Conservation (phyloP, 2,888 invertebrate genomes). For the Carcina quercana region DNA sequence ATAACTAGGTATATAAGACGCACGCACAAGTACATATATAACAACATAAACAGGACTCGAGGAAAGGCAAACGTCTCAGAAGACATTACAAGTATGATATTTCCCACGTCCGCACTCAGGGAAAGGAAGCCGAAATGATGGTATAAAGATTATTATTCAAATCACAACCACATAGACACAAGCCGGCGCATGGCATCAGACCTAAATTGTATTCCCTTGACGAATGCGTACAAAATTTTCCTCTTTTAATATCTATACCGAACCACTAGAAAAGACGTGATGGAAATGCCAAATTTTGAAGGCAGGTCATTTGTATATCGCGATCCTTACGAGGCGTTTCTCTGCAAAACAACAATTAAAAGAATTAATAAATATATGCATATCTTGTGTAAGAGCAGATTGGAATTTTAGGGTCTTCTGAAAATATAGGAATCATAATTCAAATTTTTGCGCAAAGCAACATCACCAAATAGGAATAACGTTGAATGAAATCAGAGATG, state of each 20-base stretch:
- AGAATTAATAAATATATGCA: too few relatives aligned
- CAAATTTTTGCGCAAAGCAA: conserved; percentile 1
- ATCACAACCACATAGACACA: conserved; percentile 56
- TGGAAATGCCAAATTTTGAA: conserved; percentile 15
- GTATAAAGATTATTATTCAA: conserved; percentile 70
- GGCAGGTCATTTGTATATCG: too few relatives aligned
- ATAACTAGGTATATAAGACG: conserved; percentile 2
- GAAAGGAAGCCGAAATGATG: conserved; percentile 69
- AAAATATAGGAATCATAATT: too few relatives aligned
- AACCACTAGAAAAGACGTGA: conserved; percentile 12
- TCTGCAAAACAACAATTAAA: too few relatives aligned
- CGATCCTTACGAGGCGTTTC: too few relatives aligned
- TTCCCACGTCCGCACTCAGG: conserved; percentile 63
- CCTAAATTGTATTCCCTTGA: conserved; percentile 65
- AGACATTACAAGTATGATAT: conserved; percentile 58
- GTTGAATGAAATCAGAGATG: not conserved
- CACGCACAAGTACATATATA: conserved; percentile 1
- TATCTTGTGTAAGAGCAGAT: too few relatives aligned
- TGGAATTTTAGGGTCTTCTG: too few relatives aligned
- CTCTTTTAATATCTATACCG: conserved; percentile 11
- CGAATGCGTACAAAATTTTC: conserved; percentile 48
- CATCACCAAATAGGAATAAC: conserved; percentile 1
- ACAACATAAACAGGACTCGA: conserved; percentile 20
- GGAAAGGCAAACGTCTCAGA: conserved; percentile 35
- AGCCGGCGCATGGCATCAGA: conserved; percentile 56